Evolutionary conservation across 2,797 vertebrate species (phyloP), one percentile per base, ranked within the genome.

Genomic region (Amphiprion clarkii): DNA sequence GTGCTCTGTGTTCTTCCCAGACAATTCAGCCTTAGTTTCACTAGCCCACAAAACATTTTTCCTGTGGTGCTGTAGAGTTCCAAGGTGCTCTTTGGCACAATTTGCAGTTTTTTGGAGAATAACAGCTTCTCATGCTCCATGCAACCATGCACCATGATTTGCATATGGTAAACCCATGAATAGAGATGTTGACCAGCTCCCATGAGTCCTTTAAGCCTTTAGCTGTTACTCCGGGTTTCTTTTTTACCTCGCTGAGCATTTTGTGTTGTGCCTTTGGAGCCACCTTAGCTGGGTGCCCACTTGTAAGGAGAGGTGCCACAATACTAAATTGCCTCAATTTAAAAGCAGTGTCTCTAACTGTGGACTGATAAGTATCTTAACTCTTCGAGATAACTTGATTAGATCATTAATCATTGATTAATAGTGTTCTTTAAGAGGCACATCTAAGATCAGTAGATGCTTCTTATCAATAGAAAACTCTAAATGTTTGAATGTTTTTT

Each of bases 361-460:
- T 46, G 27, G 40, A 33, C 65, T 33, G 64, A 46, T 67, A 48
- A 67, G 14, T 25, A 57, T 36, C 39, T 67, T 46, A 56, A 67
- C 39, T 56, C 40, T 31, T 31, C 11, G 16, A 25, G 21, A 49
- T 48, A 33, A 36, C 42, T 68, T 49, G 29, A 33, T 68, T 17
- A 42, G 29, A 66, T 66, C 3, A 54, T n/a, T 36, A 66, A 27
- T 65, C 19, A 33, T 0, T 40, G 36, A 53, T 27, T 27, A 65
- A 39, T 27, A 39, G 11, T n/a, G 5, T 57, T 57, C 33, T 48
- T 5, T 4, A 16, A 44, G 42, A 48, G 17, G 46, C 16, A 48
- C 14, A 5, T 7, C 8, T 6, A 2, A 48, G 46, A 19, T 6
- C 46, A 48, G 46, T 48, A 48, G 16, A 48, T 19, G 16, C 16